Conservation (phyloP, 1,140 invertebrate species). For the Neomicropteryx cornuta region DNA sequence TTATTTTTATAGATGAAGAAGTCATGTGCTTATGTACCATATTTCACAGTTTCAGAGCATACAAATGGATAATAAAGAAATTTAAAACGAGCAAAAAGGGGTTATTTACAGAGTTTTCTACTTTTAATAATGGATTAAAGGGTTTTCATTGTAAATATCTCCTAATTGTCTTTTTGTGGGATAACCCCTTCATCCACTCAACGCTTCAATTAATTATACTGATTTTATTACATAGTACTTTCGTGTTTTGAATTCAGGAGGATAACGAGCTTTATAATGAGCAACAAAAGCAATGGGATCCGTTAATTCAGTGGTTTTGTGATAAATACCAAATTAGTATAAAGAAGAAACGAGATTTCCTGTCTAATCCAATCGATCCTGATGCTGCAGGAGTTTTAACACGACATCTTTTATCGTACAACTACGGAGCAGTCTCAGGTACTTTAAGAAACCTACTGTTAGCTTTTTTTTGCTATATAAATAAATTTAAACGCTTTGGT, state of each 20-base stretch:
- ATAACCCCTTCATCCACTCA: too few relatives aligned
- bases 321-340: slow-evolving; percentile 57
- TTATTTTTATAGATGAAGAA: too few relatives aligned
- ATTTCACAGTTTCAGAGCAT: too few relatives aligned
- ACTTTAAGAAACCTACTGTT: too few relatives aligned
- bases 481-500: too few relatives aligned
- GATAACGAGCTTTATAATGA: slow-evolving; percentile 55
- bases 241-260: slow-evolving; percentile 33
- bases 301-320: slow-evolving; percentile 76
- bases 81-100: too few relatives aligned
- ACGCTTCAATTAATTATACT: neutral
- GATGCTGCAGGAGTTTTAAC: slow-evolving; percentile 50
- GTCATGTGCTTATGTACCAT: too few relatives aligned
- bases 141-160: slow-evolving; percentile 6
- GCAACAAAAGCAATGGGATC: slow-evolving; percentile 71
- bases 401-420: slow-evolving; percentile 58
- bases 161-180: too few relatives aligned
- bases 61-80: too few relatives aligned
- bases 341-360: slow-evolving; percentile 52
- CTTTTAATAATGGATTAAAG: too few relatives aligned
- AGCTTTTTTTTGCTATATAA: too few relatives aligned
- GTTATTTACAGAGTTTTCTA: too few relatives aligned
- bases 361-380: slow-evolving; percentile 42
- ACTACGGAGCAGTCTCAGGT: slow-evolving; percentile 62
- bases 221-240: slow-evolving; percentile 4